Evolutionary conservation across 2,797 vertebrate genomes (phyloP).

Genomic region (Hipposideros larvatus): DNA sequence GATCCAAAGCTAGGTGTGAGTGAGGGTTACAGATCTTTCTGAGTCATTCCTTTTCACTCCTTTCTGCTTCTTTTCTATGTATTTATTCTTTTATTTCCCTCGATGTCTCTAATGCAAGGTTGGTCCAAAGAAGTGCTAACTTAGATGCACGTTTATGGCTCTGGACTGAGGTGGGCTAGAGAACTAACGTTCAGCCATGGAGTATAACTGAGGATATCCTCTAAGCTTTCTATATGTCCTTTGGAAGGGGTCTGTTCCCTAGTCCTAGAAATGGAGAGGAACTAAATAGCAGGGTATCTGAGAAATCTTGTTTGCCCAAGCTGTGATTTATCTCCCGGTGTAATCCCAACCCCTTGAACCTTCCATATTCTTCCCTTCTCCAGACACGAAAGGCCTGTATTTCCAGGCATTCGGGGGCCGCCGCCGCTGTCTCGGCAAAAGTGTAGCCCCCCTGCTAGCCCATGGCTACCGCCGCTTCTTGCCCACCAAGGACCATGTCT

Average conservation of each 20-base stretch:
- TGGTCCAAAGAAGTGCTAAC: neutral
- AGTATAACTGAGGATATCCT: neutral
- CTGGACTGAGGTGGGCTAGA: neutral
- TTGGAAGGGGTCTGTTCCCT: neutral
- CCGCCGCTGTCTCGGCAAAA: conserved; percentile 77
- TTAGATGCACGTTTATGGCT: neutral
- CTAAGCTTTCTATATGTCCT: neutral
- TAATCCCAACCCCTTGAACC: neutral
- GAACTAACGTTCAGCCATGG: neutral
- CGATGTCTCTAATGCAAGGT: neutral
- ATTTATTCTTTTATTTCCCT: neutral
- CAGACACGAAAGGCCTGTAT: conserved; percentile 87
- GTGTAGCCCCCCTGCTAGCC: conserved; percentile 82
- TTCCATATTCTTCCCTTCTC: conserved; percentile 56
- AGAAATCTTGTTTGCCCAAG: neutral
- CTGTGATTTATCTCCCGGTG: neutral
- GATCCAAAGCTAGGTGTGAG: neutral
- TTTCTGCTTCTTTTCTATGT: neutral
- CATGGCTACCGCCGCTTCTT: conserved; percentile 86
- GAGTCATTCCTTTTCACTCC: neutral
- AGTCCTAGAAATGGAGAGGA: neutral
- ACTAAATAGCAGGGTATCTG: neutral
- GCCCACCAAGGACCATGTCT: conserved; percentile 86
- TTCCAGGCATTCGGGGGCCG: conserved; percentile 86
- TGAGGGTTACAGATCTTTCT: neutral